A percentile compares a stretch with the other conserved stretches of the same genome.
Evolutionary conservation across 1,140 invertebrate species (phyloP).

Genomic region (Anastrepha ludens): DNA sequence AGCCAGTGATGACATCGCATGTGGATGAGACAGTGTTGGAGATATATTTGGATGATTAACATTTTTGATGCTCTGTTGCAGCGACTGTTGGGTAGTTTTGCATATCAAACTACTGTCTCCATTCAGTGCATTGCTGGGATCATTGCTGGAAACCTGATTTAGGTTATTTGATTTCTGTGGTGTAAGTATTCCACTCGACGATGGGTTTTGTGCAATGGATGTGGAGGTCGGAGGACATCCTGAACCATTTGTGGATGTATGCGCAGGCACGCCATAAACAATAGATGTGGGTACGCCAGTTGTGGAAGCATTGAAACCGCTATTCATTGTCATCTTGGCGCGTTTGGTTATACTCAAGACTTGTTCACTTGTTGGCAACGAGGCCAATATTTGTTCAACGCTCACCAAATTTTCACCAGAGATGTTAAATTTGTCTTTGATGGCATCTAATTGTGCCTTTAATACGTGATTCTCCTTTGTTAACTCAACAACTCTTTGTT

Average conservation of each 20-base stretch:
- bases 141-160: not conserved
- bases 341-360: constrained; percentile 87
- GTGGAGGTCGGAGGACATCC: not conserved
- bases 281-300: constrained; percentile 16
- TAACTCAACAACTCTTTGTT: constrained; percentile 93
- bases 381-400: constrained; percentile 90
- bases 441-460: constrained; percentile 92
- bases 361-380: constrained; percentile 87
- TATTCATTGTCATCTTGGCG: constrained; percentile 79
- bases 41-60: constrained; percentile 56
- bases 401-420: constrained; percentile 89
- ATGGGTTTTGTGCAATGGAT: constrained; percentile 3
- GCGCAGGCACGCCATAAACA: constrained; percentile 30
- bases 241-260: not conserved
- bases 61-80: constrained; percentile 50
- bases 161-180: constrained; percentile 11
- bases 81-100: constrained; percentile 1
- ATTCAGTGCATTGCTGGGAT: not conserved
- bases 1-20: constrained; percentile 36
- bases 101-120: not conserved
- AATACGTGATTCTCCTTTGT: constrained; percentile 96
- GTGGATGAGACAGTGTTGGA: constrained; percentile 56
- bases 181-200: constrained; percentile 30
- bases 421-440: constrained; percentile 95
- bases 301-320: constrained; percentile 70